Percentiles rank a stretch among this genome's conserved stretches.
Evolutionary conservation across 1,140 invertebrate genomes (phyloP).

Genomic region (Drosophila pallidifrons): DNA sequence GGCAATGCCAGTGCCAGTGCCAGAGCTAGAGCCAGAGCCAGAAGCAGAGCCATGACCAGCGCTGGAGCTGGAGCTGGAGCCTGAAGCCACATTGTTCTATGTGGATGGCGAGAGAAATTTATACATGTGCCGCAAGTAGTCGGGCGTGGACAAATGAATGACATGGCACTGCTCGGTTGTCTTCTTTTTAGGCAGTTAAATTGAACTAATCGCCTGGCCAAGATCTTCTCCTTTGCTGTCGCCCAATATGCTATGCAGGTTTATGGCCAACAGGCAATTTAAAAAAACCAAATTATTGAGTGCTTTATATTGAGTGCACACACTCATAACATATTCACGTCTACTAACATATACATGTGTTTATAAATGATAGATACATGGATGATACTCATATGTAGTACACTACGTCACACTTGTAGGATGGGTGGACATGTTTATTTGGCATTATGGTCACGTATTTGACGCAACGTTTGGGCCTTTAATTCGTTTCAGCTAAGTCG

Average conservation of each 20-base stretch:
- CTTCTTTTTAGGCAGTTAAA: constrained; percentile 73
- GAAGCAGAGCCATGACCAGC: background rate
- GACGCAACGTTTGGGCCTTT: constrained; percentile 79
- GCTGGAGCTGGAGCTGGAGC: constrained; percentile 16
- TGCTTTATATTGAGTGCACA: constrained; percentile 67
- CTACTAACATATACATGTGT: background rate
- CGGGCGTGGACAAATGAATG: constrained; percentile 82
- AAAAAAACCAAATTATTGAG: constrained; percentile 73
- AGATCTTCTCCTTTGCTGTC: constrained; percentile 41
- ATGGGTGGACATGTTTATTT: constrained; percentile 42
- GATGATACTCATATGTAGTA: background rate
- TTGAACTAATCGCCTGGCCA: constrained; percentile 75
- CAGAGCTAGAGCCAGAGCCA: background rate
- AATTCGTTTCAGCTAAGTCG: constrained; percentile 68
- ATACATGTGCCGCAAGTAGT: constrained; percentile 76
- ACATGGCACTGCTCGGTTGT: constrained; percentile 66
- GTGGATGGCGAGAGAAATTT: constrained; percentile 71
- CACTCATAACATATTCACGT: background rate
- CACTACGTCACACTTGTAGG: constrained; percentile 8
- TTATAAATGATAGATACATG: constrained; percentile 4
- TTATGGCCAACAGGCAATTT: constrained; percentile 72
- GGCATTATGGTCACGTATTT: constrained; percentile 80
- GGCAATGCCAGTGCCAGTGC: constrained; percentile 22
- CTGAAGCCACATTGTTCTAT: constrained; percentile 48
- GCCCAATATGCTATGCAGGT: constrained; percentile 74